Base-by-base conservation (phyloP, 2,888 invertebrate genomes). In the Bugula neritina region DNA sequence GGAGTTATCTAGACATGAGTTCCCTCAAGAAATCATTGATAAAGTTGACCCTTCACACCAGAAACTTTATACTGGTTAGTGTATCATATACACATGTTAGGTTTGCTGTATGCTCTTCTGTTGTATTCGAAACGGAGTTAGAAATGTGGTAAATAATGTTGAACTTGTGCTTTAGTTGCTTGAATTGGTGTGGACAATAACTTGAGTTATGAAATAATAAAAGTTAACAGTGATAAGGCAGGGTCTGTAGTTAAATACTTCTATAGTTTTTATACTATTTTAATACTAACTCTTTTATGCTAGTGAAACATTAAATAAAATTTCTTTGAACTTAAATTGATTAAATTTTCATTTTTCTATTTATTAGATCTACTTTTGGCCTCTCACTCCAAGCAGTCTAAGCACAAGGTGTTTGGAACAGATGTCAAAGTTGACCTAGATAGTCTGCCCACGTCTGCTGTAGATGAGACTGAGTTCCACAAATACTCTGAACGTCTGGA, bases 351-450 rank as follows among this genome's bases (percentile, higher is more conserved):
- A n/a, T n/a, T n/a, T n/a, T n/a, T n/a, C n/a, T n/a, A n/a, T n/a
- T n/a, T 43, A 43, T 17, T 31, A 63, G 63, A 31, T 29, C 27
- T 63, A 27, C 34, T 63, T 27, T 31, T 10, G n/a, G 10, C 5
- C 31, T 34, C 34, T 21, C 63, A 31, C 31, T 31, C 27, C 13
- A 21, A 63, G 31, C 2, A 31, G 63, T 31, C 27, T 31, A 21
- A 63, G 31, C 2, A 27, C 27, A 63, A 63, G 34, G 31, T 5
- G 13, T 63, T 31, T 31, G 13, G 10, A 3, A 63, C 63, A 63
- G 63, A 63, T 63, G 63, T 70, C 17, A 70, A 70, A 23, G 70
- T 70, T 5, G 70, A 70, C 52, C 52, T 70, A 3, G 54, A 70
- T 3, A 70, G 54, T 43, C 25, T 70, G 1, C 70, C 70, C 25